phyloP scores from a whole-genome alignment of 1,140 invertebrate species.

The Gonioctena quinquepunctata region DNA sequence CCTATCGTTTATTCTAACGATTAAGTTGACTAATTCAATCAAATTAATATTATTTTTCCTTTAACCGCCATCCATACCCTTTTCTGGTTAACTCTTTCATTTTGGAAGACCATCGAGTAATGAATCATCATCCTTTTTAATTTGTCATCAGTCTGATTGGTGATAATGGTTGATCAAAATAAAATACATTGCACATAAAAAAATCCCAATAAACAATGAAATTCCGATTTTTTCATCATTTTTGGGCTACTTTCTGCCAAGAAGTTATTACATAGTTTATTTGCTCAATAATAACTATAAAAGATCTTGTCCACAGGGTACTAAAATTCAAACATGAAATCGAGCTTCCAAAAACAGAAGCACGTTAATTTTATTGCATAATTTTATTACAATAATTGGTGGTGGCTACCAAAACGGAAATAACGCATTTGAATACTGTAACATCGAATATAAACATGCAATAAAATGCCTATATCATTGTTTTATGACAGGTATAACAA shows the following conservation, averaged over 20 bases:
- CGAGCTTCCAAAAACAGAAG: background rate
- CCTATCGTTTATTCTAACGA: too few relatives aligned
- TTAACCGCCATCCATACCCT: too few relatives aligned
- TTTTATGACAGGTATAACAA: conserved; percentile 41
- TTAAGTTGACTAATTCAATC: too few relatives aligned
- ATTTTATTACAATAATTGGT: conserved; percentile 30
- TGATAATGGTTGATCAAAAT: background rate
- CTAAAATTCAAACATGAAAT: background rate
- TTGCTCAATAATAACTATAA: background rate
- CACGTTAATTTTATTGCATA: conserved; percentile 1
- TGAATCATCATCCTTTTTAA: too few relatives aligned
- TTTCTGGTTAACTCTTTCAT: too few relatives aligned
- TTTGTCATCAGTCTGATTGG: too few relatives aligned
- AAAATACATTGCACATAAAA: background rate
- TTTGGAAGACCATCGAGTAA: background rate
- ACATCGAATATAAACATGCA: conserved; percentile 42
- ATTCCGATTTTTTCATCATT: background rate
- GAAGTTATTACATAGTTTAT: background rate
- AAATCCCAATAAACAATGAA: background rate
- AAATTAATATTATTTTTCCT: too few relatives aligned
- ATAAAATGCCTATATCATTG: conserved; percentile 43
- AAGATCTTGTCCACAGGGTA: background rate
- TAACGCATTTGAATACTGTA: conserved; percentile 32
- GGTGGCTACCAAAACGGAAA: conserved; percentile 24
- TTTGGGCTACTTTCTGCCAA: background rate